Percentiles rank a stretch among this genome's conserved stretches.
These are phyloP conservation scores for rabbit (Oryctolagus cuniculus) DNA, from an alignment of 2,113 vertebrate species.

Conservation along the genomic window DNA sequence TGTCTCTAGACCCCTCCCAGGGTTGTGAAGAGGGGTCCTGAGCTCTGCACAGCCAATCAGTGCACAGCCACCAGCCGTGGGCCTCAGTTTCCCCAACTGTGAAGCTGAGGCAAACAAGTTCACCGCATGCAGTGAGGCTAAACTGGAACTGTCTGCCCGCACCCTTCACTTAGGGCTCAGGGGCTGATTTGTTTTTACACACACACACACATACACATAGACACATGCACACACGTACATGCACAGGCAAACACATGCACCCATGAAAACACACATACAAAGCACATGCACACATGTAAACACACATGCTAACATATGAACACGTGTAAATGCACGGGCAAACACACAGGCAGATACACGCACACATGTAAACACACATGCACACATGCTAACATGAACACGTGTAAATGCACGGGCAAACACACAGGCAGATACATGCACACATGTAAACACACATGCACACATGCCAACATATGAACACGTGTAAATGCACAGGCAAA, in stretches of 20 bases:
- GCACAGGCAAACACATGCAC: background rate
- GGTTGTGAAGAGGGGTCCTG: background rate
- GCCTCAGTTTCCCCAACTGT: background rate
- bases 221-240: no score
- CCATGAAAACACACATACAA: no score
- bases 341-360: no score
- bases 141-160: background rate
- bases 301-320: no score
- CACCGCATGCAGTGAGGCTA: rapidly evolving
- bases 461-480: no score
- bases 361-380: no score
- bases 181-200: background rate
- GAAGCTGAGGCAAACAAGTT: background rate
- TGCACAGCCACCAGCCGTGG: background rate
- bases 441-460: no score
- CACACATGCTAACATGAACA: no score
- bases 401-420: no score
- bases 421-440: background rate
- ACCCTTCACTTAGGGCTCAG: background rate
- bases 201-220: background rate
- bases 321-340: no score
- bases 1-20: background rate
- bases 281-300: no score
- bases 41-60: background rate
- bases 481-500: no score